Percentiles rank a stretch among this genome's conserved stretches.
Conservation (phyloP, 2,888 invertebrate species). For the Rhagonycha fulva region DNA sequence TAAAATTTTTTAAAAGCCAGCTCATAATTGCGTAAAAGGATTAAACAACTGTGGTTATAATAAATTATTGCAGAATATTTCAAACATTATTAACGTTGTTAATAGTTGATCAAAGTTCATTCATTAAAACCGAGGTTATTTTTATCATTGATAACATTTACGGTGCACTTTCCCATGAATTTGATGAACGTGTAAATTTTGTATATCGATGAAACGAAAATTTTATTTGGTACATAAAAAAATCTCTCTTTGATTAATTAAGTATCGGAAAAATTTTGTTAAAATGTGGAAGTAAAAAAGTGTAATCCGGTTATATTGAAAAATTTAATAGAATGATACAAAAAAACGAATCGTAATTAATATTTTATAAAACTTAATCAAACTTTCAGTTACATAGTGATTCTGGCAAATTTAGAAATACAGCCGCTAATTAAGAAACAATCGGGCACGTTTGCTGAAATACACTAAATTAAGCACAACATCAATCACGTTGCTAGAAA, state of each 20-base stretch:
- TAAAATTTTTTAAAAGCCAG: neutral
- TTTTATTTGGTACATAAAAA: neutral
- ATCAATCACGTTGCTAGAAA: neutral
- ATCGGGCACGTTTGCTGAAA: no score
- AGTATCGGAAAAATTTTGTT: neutral
- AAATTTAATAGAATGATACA: neutral
- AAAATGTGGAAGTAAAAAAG: neutral
- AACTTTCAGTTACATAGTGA: no score
- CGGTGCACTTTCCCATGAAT: neutral
- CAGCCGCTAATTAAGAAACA: no score
- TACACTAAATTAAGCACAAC: no score
- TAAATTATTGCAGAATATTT: neutral
- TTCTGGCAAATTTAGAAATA: no score
- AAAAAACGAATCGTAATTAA: neutral
- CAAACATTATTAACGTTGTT: neutral
- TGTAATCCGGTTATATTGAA: neutral
- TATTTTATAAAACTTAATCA: neutral
- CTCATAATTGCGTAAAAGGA: neutral
- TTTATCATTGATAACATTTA: neutral
- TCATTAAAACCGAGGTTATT: neutral
- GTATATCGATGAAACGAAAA: neutral
- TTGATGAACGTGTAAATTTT: neutral
- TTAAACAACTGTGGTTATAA: neutral
- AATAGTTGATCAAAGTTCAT: neutral
- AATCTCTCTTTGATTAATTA: neutral